Conservation (phyloP, 2,113 vertebrate genomes). For the Pantherophis guttatus region DNA sequence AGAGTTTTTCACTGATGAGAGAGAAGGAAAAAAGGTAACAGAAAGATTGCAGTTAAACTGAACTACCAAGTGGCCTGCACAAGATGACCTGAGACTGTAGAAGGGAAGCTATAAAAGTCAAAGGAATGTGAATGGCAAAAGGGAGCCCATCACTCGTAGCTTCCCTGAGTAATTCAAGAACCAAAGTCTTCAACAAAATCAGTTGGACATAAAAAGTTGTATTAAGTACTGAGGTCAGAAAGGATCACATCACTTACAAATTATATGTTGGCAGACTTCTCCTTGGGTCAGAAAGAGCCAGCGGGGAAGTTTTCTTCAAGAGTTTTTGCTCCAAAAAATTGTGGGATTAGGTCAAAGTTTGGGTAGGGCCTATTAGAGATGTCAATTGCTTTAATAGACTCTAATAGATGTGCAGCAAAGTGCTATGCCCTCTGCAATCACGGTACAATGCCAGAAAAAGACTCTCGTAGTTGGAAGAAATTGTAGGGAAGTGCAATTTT, state of each 20-base stretch:
- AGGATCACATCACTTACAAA: background rate
- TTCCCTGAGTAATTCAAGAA: background rate
- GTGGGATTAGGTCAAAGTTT: background rate
- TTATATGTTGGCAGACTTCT: background rate
- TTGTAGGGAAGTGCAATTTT: background rate
- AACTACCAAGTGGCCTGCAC: background rate
- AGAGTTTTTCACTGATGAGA: constrained; percentile 32
- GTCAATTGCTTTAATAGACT: background rate
- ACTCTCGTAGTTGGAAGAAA: background rate
- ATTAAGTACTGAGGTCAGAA: background rate
- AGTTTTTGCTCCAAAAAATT: background rate
- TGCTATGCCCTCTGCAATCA: background rate
- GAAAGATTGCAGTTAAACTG: background rate
- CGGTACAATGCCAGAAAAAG: background rate
- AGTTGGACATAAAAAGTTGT: background rate
- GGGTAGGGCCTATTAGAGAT: background rate
- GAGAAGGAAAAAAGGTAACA: accelerated
- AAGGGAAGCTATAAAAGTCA: constrained; percentile 10
- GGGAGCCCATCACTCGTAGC: background rate
- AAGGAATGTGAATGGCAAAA: background rate
- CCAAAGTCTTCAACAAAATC: background rate
- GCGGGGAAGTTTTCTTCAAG: background rate
- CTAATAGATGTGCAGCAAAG: background rate
- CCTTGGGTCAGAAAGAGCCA: background rate
- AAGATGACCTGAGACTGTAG: background rate